phyloP scores from a whole-genome alignment of 2,888 invertebrate species.

The Horisme vitalbata region DNA sequence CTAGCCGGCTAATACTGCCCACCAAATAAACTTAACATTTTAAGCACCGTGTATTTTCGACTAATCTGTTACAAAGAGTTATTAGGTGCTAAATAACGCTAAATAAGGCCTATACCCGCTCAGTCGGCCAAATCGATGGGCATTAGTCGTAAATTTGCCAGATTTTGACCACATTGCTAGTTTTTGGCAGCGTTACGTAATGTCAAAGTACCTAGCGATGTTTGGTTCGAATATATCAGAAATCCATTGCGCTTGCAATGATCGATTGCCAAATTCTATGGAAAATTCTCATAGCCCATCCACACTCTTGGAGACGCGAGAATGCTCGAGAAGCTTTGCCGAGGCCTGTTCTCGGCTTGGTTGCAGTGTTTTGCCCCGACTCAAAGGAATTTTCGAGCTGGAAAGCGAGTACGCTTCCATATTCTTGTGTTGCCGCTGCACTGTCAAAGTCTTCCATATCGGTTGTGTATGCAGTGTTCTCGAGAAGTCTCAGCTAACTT shows the following conservation, averaged over 20 bases:
- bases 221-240: not conserved
- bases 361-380: too few species aligned
- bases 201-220: not conserved
- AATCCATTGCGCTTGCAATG: not conserved
- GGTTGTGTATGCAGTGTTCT: too few species aligned
- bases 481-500: too few species aligned
- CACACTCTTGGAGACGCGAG: too few species aligned
- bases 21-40: not conserved
- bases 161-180: conserved; percentile 10
- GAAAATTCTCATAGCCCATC: too few species aligned
- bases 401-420: too few species aligned
- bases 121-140: conserved; percentile 11
- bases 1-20: not conserved
- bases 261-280: not conserved
- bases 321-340: too few species aligned
- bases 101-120: conserved; percentile 4
- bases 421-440: too few species aligned
- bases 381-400: too few species aligned
- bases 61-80: conserved; percentile 15
- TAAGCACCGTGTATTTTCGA: not conserved
- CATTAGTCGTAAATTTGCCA: conserved; percentile 13
- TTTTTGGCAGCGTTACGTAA: conserved; percentile 16
- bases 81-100: conserved; percentile 23
- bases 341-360: too few species aligned
- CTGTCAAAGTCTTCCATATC: too few species aligned